Base-by-base conservation (phyloP, 2,888 invertebrate genomes). In the Plagiodera versicolora region DNA sequence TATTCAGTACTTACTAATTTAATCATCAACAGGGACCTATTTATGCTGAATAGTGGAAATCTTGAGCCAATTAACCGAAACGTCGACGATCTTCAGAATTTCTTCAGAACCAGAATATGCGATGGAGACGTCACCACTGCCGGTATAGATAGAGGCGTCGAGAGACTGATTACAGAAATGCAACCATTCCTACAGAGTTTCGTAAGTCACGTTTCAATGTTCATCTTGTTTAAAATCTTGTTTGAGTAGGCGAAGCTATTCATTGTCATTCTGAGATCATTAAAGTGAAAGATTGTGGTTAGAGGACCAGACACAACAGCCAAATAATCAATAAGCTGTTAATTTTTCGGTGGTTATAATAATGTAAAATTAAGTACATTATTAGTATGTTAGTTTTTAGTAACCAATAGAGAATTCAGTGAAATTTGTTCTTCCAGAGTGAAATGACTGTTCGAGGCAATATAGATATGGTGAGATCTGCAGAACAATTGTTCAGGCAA, bases 41-140 rank as follows among this genome's bases (percentile, higher is more conserved):
- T 79, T 44, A 69, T 74, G 46, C 64, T 80, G 46, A 76, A 83
- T 77, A 60, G 75, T 72, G 74, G 79, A 66, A 62, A 79, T 71
- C 60, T 76, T 17, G 74, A 77, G 20, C 80, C 83, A 0, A 72
- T 86, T 35, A 77, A 80, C 60, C 77, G 80, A 46, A 77, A 85
- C 45, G 78, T 81, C 44, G 74, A 70, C 5, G 81, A 80, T 19
- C 73, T 86, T 28, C 78, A 80, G 56, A 76, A 77, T 39, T 85
- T 85, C 73, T 76, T 85, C 39, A 67, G 75, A 14, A 75, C 77
- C 6, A 73, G 81, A 4, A 74, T 85, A 1, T 74, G 84, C 54
- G 73, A 81, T 19, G 82, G 80, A 45, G 73, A 74, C 8, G 76
- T 79, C 1, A 79, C 77, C 0, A 73, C 78, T 4, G 77, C 77